phyloP scores from a whole-genome alignment of 1,140 invertebrate genomes.

The Paraescarpia echinospica region DNA sequence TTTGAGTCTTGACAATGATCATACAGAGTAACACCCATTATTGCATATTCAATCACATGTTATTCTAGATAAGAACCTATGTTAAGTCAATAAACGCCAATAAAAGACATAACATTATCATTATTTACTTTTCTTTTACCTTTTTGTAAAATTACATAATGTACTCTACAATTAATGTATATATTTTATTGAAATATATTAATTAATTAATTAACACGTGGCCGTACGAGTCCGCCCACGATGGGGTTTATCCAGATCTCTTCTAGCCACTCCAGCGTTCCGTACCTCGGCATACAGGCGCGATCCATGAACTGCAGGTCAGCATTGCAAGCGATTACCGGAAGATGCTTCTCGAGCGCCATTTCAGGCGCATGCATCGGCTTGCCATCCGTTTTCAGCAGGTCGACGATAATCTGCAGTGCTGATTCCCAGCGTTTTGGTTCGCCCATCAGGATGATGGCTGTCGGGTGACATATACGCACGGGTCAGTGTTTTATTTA shows the following conservation, averaged over 20 bases:
- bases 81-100: too few species aligned
- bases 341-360: slow-evolving; percentile 60
- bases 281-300: slow-evolving; percentile 65
- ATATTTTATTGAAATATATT: neutral
- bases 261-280: neutral
- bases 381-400: slow-evolving; percentile 37
- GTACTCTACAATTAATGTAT: neutral
- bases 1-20: too few species aligned
- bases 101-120: too few species aligned
- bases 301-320: slow-evolving; percentile 72
- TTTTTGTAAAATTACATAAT: too few species aligned
- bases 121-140: too few species aligned
- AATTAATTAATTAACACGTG: neutral
- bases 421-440: slow-evolving; percentile 66
- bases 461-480: slow-evolving; percentile 35
- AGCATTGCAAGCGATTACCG: slow-evolving; percentile 71
- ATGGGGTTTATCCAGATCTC: neutral
- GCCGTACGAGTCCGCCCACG: too few species aligned
- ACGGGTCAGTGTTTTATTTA: neutral
- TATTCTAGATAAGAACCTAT: too few species aligned
- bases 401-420: slow-evolving; percentile 62
- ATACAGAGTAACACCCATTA: too few species aligned
- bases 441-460: slow-evolving; percentile 68
- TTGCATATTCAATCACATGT: too few species aligned
- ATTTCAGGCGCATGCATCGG: slow-evolving; percentile 58